These are phyloP conservation scores for Drosophila anomelani DNA, from an alignment of 2,888 invertebrate species.

Conservation along the genomic window DNA sequence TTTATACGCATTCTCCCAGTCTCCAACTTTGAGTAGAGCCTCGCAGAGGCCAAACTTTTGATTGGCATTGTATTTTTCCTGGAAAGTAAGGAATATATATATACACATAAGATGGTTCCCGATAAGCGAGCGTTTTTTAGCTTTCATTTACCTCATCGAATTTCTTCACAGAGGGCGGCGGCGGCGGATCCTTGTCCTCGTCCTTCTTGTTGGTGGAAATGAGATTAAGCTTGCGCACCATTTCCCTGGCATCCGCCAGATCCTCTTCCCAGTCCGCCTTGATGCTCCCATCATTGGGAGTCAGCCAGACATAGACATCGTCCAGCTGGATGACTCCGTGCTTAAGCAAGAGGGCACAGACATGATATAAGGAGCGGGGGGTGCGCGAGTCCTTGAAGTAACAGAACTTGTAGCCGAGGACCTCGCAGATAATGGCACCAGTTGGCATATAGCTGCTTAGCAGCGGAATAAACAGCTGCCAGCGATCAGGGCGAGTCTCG, in stretches of 20 bases:
- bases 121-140: background rate
- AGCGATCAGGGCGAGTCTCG: constrained; percentile 93
- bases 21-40: constrained; percentile 93
- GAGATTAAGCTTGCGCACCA: constrained; percentile 93
- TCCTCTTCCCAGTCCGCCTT: constrained; percentile 92
- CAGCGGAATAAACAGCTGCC: constrained; percentile 93
- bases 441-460: constrained; percentile 95
- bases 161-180: constrained; percentile 89
- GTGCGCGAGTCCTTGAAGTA: constrained; percentile 87
- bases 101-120: background rate
- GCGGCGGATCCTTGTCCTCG: constrained; percentile 90
- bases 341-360: constrained; percentile 95
- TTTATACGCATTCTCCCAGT: constrained; percentile 94
- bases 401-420: constrained; percentile 96
- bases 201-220: constrained; percentile 90
- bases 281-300: constrained; percentile 93
- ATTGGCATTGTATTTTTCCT: constrained; percentile 86
- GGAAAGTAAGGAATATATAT: background rate
- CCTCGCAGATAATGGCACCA: constrained; percentile 94
- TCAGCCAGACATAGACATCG: constrained; percentile 95
- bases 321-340: constrained; percentile 93
- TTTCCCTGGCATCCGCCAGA: constrained; percentile 92
- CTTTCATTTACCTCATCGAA: constrained; percentile 86
- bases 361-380: constrained; percentile 93
- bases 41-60: constrained; percentile 97